Evolutionary conservation across 2,888 invertebrate species (phyloP).

Genomic region (Habrosyne pyritoides): DNA sequence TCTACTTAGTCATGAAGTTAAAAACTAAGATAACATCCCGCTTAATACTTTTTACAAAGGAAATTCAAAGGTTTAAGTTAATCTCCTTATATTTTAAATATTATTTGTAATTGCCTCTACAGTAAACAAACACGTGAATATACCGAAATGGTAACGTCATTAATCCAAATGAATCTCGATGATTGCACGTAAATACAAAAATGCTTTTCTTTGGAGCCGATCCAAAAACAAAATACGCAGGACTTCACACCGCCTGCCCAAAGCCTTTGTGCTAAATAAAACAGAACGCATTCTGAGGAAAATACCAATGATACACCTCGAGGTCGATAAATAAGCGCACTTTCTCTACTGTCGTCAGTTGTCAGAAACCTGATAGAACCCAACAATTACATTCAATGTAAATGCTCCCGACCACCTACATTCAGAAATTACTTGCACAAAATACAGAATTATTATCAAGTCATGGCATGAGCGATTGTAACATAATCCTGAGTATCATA

Average conservation of each 20-base stretch:
- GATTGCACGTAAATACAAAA: conserved; percentile 44
- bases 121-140: conserved; percentile 24
- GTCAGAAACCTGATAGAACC: conserved; percentile 1
- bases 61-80: too few species aligned
- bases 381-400: too few species aligned
- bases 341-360: background rate
- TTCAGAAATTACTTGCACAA: too few species aligned
- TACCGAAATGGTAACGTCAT: conserved; percentile 31
- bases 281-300: background rate
- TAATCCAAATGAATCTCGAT: conserved; percentile 25
- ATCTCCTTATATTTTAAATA: too few species aligned
- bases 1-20: too few species aligned
- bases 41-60: too few species aligned
- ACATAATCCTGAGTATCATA: too few species aligned
- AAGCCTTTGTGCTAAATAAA: conserved; percentile 23
- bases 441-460: too few species aligned
- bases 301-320: background rate
- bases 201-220: conserved; percentile 43
- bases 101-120: background rate
- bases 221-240: conserved; percentile 47
- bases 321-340: background rate
- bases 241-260: conserved; percentile 19
- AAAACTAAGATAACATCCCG: too few species aligned
- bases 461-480: too few species aligned
- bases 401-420: too few species aligned